A percentile compares a stretch with the other conserved stretches of the same genome.
Conservation (phyloP, 2,888 invertebrate species). For the Acleris holmiana region DNA sequence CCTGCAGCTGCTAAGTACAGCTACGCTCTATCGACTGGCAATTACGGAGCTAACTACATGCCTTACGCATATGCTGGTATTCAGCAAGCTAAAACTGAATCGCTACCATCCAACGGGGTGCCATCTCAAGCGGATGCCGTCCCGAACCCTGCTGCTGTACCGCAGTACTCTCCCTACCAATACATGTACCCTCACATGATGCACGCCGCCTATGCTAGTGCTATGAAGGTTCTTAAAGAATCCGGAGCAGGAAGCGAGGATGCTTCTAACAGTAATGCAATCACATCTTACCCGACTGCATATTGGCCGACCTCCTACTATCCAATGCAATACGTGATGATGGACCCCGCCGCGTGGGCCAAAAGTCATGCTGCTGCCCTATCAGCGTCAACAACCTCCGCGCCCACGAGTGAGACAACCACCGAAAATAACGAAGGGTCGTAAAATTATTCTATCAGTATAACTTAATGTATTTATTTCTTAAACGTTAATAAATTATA, state of each 20-base stretch:
- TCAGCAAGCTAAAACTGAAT: conserved; percentile 43
- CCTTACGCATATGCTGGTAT: conserved; percentile 57
- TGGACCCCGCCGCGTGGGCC: conserved; percentile 67
- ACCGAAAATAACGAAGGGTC: background rate
- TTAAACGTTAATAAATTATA: conserved; percentile 33
- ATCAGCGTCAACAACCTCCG: conserved; percentile 43
- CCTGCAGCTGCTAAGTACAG: conserved; percentile 60
- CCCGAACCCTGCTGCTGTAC: conserved; percentile 41
- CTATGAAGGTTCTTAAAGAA: conserved; percentile 62
- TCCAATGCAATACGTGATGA: conserved; percentile 71
- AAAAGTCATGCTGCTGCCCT: conserved; percentile 51
- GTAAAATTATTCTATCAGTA: background rate
- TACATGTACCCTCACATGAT: conserved; percentile 73
- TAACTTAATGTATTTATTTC: conserved; percentile 28
- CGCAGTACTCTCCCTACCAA: conserved; percentile 63
- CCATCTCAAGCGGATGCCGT: conserved; percentile 47
- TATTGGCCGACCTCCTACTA: conserved; percentile 67
- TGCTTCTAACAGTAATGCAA: conserved; percentile 46
- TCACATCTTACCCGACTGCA: conserved; percentile 52
- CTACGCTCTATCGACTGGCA: conserved; percentile 58
- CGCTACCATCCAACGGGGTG: conserved; percentile 46
- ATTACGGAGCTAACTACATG: conserved; percentile 47
- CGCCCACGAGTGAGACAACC: conserved; percentile 40
- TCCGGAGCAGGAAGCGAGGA: conserved; percentile 57
- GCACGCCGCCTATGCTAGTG: conserved; percentile 62